phyloP scores from a whole-genome alignment of 2,113 vertebrate species.

The Calonectris borealis region DNA sequence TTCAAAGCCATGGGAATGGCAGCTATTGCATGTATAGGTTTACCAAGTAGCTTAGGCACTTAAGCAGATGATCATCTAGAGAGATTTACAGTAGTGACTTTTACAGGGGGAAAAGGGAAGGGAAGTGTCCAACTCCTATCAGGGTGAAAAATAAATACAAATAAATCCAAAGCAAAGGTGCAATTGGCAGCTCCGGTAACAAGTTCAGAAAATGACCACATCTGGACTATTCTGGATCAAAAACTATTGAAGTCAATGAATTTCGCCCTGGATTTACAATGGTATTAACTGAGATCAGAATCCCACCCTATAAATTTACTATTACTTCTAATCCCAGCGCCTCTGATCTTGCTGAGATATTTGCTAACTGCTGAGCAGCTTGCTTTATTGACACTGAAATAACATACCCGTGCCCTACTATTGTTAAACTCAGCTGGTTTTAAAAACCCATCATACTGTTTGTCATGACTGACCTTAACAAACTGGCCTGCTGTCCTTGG shows the following conservation, averaged over 20 bases:
- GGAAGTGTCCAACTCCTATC: neutral
- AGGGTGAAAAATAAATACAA: neutral
- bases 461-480: conserved; percentile 79
- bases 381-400: conserved; percentile 68
- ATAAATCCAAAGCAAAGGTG: neutral
- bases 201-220: neutral
- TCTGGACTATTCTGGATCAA: conserved; percentile 15
- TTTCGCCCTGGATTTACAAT: neutral
- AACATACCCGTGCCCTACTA: conserved; percentile 49
- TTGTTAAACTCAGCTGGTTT: conserved; percentile 74
- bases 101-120: neutral
- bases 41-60: conserved; percentile 15
- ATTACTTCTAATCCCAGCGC: neutral
- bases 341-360: conserved; percentile 22
- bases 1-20: neutral
- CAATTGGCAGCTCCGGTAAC: neutral
- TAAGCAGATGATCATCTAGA: conserved; percentile 28
- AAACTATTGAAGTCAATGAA: conserved; percentile 16
- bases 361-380: conserved; percentile 55
- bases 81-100: neutral
- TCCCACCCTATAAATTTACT: conserved; percentile 27
- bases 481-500: conserved; percentile 82
- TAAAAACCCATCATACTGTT: conserved; percentile 79
- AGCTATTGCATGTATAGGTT: neutral
- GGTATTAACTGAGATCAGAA: conserved; percentile 48